phyloP scores from a whole-genome alignment of 2,888 invertebrate genomes.

The Eumerus sabulonum region DNA sequence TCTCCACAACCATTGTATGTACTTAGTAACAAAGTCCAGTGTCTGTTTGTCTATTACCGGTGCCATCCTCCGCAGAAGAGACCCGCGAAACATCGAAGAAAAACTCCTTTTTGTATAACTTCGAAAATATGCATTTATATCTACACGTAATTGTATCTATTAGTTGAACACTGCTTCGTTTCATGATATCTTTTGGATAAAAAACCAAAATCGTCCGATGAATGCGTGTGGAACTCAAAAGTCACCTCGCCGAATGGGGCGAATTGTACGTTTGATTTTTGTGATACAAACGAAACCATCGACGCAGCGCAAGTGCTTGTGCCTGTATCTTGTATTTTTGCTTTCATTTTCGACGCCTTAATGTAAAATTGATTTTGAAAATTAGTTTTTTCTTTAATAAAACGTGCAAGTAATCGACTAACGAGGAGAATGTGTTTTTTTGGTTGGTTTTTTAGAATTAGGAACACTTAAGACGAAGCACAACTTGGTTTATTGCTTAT shows the following conservation, averaged over 20 bases:
- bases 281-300: constrained; percentile 49
- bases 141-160: constrained; percentile 17
- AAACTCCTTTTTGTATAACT: constrained; percentile 33
- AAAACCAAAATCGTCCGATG: constrained; percentile 17
- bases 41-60: constrained; percentile 22
- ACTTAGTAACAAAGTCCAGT: neutral
- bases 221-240: constrained; percentile 4
- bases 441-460: constrained; percentile 13
- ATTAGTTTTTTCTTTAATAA: too few species aligned
- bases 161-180: constrained; percentile 8
- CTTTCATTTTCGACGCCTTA: constrained; percentile 11
- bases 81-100: constrained; percentile 30
- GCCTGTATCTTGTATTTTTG: constrained; percentile 44
- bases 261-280: too few species aligned
- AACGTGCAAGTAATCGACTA: constrained; percentile 52
- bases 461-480: constrained; percentile 17
- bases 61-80: constrained; percentile 51
- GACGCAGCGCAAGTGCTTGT: constrained; percentile 23
- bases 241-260: too few species aligned
- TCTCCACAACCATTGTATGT: too few species aligned
- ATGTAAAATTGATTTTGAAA: constrained; percentile 9
- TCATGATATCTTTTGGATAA: constrained; percentile 2
- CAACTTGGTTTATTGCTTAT: constrained; percentile 7
- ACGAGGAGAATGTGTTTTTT: constrained; percentile 26
- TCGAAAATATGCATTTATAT: constrained; percentile 29